Base-by-base conservation (phyloP, 1,140 invertebrate genomes). In the Platyura marginata region DNA sequence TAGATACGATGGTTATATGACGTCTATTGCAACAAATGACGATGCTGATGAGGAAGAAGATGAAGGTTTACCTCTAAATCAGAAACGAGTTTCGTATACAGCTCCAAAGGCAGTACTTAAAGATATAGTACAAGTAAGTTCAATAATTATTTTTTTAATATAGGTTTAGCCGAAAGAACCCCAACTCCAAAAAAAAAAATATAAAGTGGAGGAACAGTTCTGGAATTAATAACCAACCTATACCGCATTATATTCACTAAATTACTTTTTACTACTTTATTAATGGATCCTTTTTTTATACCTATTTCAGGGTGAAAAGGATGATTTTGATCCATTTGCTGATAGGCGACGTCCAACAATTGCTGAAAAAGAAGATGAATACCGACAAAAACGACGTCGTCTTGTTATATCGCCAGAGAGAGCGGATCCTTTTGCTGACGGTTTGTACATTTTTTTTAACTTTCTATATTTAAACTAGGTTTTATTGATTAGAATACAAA, bases 391-490 rank as follows among this genome's bases (percentile, higher is more conserved):
- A 52, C 72, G 87, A 43, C 71, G 86, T 39, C 72, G 81, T 55
- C 79, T 85, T 70, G 89, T 95, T 40, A 93, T 97, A 48, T 98
- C 95, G 1, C 95, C 95, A 5, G 92, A 95, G 55, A 72, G 89
- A 52, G 79, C 81, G 45, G 94, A 99, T 77, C 90, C 91, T 18
- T 98, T 98, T 73, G 90, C 89, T 53, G 90, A 95, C 71, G 91
- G 92, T 95, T 72, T 64, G 77, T 77, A 55, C 40, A 44, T 22
- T 50, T 52, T 48, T 44, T 37, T 47, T 53, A 20, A 40, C 23
- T 18, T 13, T 18, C 10, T 38, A 5, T 38, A 38, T 21, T 38
- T 34, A 4, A 34, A 3, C 16, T 34, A 34, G 32, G 11, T 34
- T 34, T n/a, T n/a, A n/a, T n/a, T n/a, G n/a, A n/a, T n/a, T 34